Conservation (phyloP, 2,888 invertebrate genomes). For the Eupithecia vulgata region DNA sequence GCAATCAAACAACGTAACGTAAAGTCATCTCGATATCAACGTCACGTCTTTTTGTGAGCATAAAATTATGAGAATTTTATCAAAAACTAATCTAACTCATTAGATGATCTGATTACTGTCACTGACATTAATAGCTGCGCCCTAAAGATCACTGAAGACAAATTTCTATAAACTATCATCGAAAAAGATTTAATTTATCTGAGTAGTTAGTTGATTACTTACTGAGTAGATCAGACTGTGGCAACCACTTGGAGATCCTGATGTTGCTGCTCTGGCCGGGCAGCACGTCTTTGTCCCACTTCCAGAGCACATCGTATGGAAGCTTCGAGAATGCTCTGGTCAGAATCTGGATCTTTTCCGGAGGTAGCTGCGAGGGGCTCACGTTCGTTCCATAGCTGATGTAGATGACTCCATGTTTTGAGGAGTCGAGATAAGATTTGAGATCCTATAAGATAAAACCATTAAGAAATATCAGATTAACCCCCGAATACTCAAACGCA, state of each 20-base stretch:
- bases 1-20: no score
- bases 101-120: no score
- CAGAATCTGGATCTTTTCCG: conserved; percentile 55
- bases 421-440: conserved; percentile 62
- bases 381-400: conserved; percentile 74
- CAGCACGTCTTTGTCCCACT: conserved; percentile 63
- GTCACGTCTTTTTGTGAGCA: no score
- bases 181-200: background rate
- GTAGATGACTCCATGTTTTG: conserved; percentile 69
- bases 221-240: conserved; percentile 52
- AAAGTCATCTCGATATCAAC: no score
- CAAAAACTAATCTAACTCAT: no score
- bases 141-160: no score
- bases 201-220: conserved; percentile 45
- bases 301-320: conserved; percentile 72
- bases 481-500: no score
- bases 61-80: no score
- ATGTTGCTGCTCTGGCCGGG: conserved; percentile 61
- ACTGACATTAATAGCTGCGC: no score
- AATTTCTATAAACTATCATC: background rate
- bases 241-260: conserved; percentile 51
- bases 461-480: no score
- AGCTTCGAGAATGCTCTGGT: conserved; percentile 62
- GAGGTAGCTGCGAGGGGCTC: conserved; percentile 55
- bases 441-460: conserved; percentile 53